Base-by-base conservation (phyloP, 2,797 vertebrate species). In the Anisognathus igniventris region DNA sequence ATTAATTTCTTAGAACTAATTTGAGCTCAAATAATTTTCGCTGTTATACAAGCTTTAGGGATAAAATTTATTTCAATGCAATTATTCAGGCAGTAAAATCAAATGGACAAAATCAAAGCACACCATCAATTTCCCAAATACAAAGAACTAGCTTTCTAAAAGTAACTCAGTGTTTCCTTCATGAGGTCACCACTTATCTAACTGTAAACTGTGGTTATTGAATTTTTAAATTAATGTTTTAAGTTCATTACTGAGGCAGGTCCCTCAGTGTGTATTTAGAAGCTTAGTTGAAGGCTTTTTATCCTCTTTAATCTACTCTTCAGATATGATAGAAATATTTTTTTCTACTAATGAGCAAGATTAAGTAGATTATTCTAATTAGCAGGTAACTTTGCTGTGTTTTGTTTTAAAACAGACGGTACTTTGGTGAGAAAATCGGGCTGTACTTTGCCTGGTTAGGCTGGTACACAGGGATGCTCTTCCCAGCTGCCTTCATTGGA, bases 401-500 rank as follows among this genome's bases (percentile, higher is more conserved):
- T 97, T 61, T 98, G 54, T 97, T 96, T 96, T 92, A 54, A 91
- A 93, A 97, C 97, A 99, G 99, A 95, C 97, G 98, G 40, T 99
- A 99, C 93, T 99, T 99, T 78, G 99, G 99, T 80, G 99, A 99
- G 97, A 99, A 99, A 97, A 99, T 99, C 12, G 98, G 99, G 4
- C 94, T 99, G 64, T 99, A 99, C 95, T 99, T 99, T 42, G 98
- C 99, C 80, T 99, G 99, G 99, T 92, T 99, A 57, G 99, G 99
- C 93, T 99, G 99, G 99, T 99, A 99, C 97, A 99, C 99, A 0
- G 99, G 99, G 90, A 99, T 99, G 99, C 98, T 99, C 92, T 99
- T 99, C 96, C 99, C 99, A 66, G 99, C 99, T 17, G 99, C 99
- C 58, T 97, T 99, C 92, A 98, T 99, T 27, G 99, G 99, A 61